Conservation (phyloP, 2,113 vertebrate genomes). For the Silurus asotus region DNA sequence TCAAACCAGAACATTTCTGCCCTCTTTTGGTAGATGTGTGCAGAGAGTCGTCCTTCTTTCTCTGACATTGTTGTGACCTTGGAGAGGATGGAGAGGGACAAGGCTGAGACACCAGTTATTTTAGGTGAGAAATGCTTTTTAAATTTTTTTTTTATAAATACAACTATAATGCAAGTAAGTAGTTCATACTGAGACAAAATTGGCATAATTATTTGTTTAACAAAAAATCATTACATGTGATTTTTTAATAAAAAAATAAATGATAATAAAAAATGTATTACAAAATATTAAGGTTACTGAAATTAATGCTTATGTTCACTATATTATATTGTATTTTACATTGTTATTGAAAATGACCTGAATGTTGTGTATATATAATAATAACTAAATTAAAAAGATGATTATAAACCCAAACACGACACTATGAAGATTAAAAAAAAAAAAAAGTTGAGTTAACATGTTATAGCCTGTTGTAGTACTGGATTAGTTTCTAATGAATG, state of each 20-base stretch:
- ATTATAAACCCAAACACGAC: background rate
- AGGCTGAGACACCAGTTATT: constrained; percentile 51
- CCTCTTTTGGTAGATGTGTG: constrained; percentile 77
- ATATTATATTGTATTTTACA: background rate
- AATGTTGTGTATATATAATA: too few species aligned
- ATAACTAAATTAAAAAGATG: background rate
- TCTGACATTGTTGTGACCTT: constrained; percentile 79
- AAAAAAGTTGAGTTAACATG: too few species aligned
- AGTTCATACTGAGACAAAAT: background rate
- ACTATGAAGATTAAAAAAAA: background rate
- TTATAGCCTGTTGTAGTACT: too few species aligned
- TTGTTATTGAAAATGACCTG: background rate
- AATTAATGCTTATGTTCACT: background rate
- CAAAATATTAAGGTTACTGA: background rate
- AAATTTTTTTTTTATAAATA: background rate
- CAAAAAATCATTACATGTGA: background rate
- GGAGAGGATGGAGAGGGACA: constrained; percentile 67
- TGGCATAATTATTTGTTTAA: background rate
- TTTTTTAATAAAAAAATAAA: too few species aligned
- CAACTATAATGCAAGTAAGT: background rate
- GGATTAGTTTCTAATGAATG: too few species aligned
- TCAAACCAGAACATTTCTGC: background rate
- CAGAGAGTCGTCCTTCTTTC: constrained; percentile 80
- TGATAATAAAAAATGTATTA: background rate
- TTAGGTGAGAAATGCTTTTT: constrained; percentile 55